phyloP scores from a whole-genome alignment of 2,113 vertebrate species.

The Ammodytes dubius region DNA sequence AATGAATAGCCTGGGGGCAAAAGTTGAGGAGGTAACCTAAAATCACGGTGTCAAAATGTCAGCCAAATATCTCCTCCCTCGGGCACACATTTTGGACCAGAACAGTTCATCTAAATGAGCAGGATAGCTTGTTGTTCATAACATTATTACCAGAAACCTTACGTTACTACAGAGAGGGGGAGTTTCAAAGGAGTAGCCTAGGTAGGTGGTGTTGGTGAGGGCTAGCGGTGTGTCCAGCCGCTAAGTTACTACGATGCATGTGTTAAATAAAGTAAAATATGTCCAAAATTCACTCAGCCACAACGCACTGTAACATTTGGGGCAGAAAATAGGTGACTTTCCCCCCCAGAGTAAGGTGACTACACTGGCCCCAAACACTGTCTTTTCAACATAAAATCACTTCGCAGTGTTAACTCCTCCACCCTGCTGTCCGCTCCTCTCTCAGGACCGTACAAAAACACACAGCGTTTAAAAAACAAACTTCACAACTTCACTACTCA shows the following conservation, averaged over 20 bases:
- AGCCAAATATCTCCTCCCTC: constrained; percentile 41
- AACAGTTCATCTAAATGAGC: not conserved
- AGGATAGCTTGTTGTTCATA: not conserved
- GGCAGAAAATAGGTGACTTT: not conserved
- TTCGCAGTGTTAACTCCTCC: constrained; percentile 51
- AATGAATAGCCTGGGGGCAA: constrained; percentile 69
- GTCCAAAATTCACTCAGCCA: not conserved
- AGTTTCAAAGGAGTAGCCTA: constrained; percentile 25
- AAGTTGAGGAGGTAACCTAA: constrained; percentile 56
- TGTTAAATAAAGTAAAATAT: not conserved
- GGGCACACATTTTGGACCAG: not conserved
- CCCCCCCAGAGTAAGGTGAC: not conserved
- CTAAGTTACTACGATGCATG: constrained; percentile 25
- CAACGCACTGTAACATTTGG: not conserved
- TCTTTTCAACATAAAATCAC: constrained; percentile 39
- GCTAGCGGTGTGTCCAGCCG: constrained; percentile 57
- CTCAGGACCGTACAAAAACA: not conserved
- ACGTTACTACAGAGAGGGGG: not conserved
- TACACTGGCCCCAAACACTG: constrained; percentile 4
- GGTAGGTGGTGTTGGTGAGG: constrained; percentile 5
- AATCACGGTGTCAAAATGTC: constrained; percentile 55
- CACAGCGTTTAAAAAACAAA: not conserved
- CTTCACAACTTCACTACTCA: constrained; percentile 53
- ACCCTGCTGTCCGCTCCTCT: constrained; percentile 46
- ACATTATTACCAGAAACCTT: not conserved